Base-by-base conservation (phyloP, 2,797 vertebrate species). In the Lagodon rhomboides region DNA sequence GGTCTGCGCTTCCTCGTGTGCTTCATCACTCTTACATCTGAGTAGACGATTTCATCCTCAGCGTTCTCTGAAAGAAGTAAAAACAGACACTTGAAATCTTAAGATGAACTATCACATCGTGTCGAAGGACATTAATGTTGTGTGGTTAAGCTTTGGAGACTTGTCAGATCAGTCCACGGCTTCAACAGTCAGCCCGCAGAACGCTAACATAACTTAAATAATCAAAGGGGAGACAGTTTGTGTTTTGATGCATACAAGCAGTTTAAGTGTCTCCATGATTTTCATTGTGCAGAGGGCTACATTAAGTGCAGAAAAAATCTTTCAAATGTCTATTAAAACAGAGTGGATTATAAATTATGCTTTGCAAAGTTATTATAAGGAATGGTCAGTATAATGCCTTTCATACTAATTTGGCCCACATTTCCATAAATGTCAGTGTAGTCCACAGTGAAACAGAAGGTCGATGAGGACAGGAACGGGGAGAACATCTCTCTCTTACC, bases 21-120 rank as follows among this genome's bases (percentile, higher is more conserved):
- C 41, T 62, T 55, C 7, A 4, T 44, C 20, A 65, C 34, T 60
- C 4, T 41, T 5, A 82, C 60, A 51, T 43, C 60, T 8, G 80
- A 60, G 76, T 85, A 82, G 55, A 79, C 7, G 9, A 79, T 9
- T 51, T 73, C 61, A 12, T 56, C 73, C 27, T 71, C 73, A 64
- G 9, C 0, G 0, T 49, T 22, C n/a, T 23, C 84, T 83, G 65
- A 23, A 77, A 74, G 4, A 47, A 47, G 1, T 22, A 63, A 53
- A 51, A 43, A 23, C 12, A 59, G 12, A 44, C 2, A 44, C 12
- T 55, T n/a, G 15, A 56, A 73, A 73, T 38, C 18, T 27, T 3
- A 9, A 61, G 16, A 5, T 23, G 44, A 22, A 46, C 38, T 12
- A 22, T 13, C 12, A 38, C 34, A 60, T 8, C 22, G 46, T n/a